Conservation (phyloP, 2,797 vertebrate genomes). For the Rhynchonycteris naso region DNA sequence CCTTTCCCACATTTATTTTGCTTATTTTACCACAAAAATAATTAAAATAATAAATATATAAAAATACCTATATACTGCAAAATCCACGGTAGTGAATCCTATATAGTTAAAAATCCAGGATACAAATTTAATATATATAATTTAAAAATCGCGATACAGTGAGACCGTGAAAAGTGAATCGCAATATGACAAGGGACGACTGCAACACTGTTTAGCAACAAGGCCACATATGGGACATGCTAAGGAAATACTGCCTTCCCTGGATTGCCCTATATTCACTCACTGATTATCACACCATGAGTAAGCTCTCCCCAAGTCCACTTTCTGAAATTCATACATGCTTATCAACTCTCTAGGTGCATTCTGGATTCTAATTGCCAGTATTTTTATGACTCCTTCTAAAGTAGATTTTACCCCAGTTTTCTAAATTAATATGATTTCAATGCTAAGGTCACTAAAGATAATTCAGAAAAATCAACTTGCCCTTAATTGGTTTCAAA, state of each 20-base stretch:
- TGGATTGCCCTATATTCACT: neutral
- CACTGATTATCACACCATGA: neutral
- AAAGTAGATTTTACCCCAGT: neutral
- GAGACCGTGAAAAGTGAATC: too few relatives aligned
- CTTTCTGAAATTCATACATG: neutral
- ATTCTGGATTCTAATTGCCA: neutral
- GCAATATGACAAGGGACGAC: too few relatives aligned
- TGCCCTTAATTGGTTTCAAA: neutral
- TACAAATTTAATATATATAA: too few relatives aligned
- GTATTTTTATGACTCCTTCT: neutral
- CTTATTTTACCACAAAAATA: too few relatives aligned
- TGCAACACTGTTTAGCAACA: neutral
- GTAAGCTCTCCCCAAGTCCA: neutral
- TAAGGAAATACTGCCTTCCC: neutral
- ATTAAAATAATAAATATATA: too few relatives aligned
- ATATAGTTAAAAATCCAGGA: too few relatives aligned
- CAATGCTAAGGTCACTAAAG: neutral
- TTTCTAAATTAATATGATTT: neutral
- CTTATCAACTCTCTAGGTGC: neutral
- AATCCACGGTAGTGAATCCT: too few relatives aligned
- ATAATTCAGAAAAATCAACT: conserved; percentile 16
- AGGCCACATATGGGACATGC: neutral
- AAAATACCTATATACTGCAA: too few relatives aligned
- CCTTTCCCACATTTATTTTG: too few relatives aligned
- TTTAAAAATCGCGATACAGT: too few relatives aligned